Percentiles rank a stretch among this genome's conserved stretches.
phyloP scores from a whole-genome alignment of 2,888 invertebrate genomes.

The Dolichomitus sp. region DNA sequence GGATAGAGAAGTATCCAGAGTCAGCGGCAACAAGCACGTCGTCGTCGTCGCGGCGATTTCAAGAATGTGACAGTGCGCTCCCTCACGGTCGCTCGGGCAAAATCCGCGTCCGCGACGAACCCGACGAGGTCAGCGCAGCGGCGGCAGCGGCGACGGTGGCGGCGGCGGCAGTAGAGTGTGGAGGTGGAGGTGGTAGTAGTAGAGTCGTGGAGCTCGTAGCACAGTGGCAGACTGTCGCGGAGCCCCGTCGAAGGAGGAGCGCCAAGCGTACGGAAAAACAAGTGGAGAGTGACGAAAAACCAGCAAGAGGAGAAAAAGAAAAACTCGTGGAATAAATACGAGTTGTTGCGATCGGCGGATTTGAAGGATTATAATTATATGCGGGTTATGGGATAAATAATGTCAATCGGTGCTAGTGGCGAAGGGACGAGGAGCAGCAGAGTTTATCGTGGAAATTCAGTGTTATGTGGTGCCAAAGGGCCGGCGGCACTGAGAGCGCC shows the following conservation, averaged over 20 bases:
- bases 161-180: slow-evolving; percentile 55
- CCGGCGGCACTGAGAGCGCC: slow-evolving; percentile 77
- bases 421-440: slow-evolving; percentile 67
- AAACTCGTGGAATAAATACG: slow-evolving; percentile 20
- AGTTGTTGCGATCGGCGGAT: slow-evolving; percentile 14
- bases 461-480: slow-evolving; percentile 78
- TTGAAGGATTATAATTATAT: slow-evolving; percentile 33
- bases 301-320: slow-evolving; percentile 11
- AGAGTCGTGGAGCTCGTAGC: slow-evolving; percentile 46
- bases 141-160: slow-evolving; percentile 57
- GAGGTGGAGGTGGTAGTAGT: slow-evolving; percentile 34
- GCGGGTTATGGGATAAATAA: slow-evolving; percentile 68
- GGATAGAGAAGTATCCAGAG: background rate
- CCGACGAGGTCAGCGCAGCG: slow-evolving; percentile 73
- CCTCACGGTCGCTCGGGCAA: slow-evolving; percentile 75
- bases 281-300: background rate
- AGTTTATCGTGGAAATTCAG: slow-evolving; percentile 69
- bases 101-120: slow-evolving; percentile 71
- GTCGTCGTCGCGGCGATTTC: slow-evolving; percentile 70
- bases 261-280: slow-evolving; percentile 21
- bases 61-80: slow-evolving; percentile 81
- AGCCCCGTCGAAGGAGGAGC: slow-evolving; percentile 60
- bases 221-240: slow-evolving; percentile 62
- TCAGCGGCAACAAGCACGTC: slow-evolving; percentile 1
- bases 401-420: slow-evolving; percentile 70